Evolutionary conservation across 2,797 vertebrate genomes (phyloP).

Genomic region (Benthosema pterotum): DNA sequence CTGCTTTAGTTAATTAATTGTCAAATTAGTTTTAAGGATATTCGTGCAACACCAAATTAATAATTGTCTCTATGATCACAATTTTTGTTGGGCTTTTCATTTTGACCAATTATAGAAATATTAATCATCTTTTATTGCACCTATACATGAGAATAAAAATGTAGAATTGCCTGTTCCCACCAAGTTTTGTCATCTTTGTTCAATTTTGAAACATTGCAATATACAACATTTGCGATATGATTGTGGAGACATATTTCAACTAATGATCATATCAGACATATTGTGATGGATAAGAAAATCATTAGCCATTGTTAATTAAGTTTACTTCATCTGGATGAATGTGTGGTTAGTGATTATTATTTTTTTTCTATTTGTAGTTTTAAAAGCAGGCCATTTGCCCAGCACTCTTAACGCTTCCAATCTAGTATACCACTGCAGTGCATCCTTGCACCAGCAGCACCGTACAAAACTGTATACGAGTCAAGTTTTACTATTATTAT

Average conservation of each 20-base stretch:
- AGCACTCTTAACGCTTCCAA: slow-evolving; percentile 2
- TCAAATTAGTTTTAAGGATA: slow-evolving; percentile 24
- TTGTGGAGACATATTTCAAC: no score
- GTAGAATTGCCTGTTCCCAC: slow-evolving; percentile 9
- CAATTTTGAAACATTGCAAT: not conserved
- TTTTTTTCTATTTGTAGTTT: not conserved
- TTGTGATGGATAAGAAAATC: no score
- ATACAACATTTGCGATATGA: not conserved
- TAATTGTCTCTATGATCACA: slow-evolving; percentile 24
- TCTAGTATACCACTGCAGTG: slow-evolving; percentile 11
- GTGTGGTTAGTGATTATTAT: not conserved
- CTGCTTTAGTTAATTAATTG: slow-evolving; percentile 49
- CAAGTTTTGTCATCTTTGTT: slow-evolving; percentile 8
- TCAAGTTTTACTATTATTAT: slow-evolving; percentile 37
- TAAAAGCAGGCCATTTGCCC: not conserved
- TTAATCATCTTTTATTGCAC: slow-evolving; percentile 41
- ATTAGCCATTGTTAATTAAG: no score
- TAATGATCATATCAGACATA: no score
- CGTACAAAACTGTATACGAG: slow-evolving; percentile 1
- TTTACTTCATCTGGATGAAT: no score
- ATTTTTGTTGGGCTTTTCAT: slow-evolving; percentile 38
- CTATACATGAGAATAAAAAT: slow-evolving; percentile 49
- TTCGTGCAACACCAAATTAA: slow-evolving; percentile 35
- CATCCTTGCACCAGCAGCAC: slow-evolving; percentile 13
- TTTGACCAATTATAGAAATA: slow-evolving; percentile 49